Base-by-base conservation (phyloP, 2,888 invertebrate genomes). In the Aleiodes alternator region DNA sequence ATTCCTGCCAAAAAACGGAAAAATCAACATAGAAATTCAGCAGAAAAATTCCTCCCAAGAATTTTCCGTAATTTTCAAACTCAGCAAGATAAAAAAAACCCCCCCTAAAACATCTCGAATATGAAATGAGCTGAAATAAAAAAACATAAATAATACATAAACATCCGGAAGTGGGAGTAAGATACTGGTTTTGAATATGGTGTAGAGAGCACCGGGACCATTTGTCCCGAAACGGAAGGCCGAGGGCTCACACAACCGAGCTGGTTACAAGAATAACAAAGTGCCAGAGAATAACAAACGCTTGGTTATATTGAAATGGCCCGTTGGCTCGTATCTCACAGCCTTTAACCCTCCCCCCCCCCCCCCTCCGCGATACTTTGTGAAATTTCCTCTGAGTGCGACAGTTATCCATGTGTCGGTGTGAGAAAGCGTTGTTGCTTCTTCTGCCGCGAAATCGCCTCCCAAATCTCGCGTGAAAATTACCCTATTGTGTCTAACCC, bases 391-490 rank as follows among this genome's bases (percentile, higher is more conserved):
- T 31, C 43, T 48, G 53, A 48, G 74, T 68, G 43, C 68, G 72
- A 74, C 71, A 56, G 72, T 71, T 61, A 75, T 73, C 69, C 11
- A 9, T n/a, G 53, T 29, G 57, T 61, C 43, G 16, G 34, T 51
- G 51, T 53, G 43, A 29, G 69, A 75, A 75, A 74, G 66, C 38
- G 72, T 71, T 76, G 82, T 79, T 78, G 69, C 79, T 77, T 82
- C 23, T 23, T 23, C 83, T 84, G 83, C 80, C 85, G 86, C 83
- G 83, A 87, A 85, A 88, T 88, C 88, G 87, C 86, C 85, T 87
- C 85, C 86, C 88, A 89, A 89, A 89, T 89, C 88, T 89, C 88
- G 88, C 89, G 89, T 89, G 89, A 89, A 89, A 88, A 89, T 89
- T 89, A 88, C 88, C 89, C 89, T 85, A 89, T 89, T 89, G 88